phyloP scores from a whole-genome alignment of 2,797 vertebrate genomes.

The Mallotus villosus region DNA sequence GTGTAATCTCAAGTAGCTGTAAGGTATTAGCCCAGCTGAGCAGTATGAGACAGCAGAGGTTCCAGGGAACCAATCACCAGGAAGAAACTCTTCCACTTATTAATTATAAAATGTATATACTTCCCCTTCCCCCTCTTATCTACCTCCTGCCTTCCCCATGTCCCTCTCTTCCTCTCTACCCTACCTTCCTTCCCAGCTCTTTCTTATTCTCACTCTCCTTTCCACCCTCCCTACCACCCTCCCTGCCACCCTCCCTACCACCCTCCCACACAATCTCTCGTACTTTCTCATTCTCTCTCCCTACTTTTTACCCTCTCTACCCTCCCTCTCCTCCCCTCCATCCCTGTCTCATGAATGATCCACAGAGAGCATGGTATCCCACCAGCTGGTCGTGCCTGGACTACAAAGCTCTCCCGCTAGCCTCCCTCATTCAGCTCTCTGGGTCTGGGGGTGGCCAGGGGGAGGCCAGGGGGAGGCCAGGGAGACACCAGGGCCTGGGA shows the following conservation, averaged over 20 bases:
- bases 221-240: neutral
- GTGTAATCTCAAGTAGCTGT: slow-evolving; percentile 27
- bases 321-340: slow-evolving; percentile 17
- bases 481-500: slow-evolving; percentile 55
- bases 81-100: slow-evolving; percentile 12
- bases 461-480: too few relatives aligned
- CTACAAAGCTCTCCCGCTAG: slow-evolving; percentile 62
- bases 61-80: slow-evolving; percentile 20
- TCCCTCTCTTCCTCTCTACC: slow-evolving; percentile 1
- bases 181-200: too few relatives aligned
- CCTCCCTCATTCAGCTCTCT: slow-evolving; percentile 58
- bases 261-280: neutral
- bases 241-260: neutral
- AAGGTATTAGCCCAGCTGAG: slow-evolving; percentile 33
- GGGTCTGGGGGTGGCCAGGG: slow-evolving; percentile 55
- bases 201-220: too few relatives aligned
- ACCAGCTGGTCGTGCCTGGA: slow-evolving; percentile 63
- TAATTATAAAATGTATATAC: slow-evolving; percentile 42
- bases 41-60: slow-evolving; percentile 31
- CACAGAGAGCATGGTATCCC: slow-evolving; percentile 52
- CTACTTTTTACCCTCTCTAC: neutral
- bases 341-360: slow-evolving; percentile 60
- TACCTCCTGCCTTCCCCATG: neutral
- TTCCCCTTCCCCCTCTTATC: neutral
- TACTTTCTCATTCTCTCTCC: too few relatives aligned